These are phyloP conservation scores for Clostera curtula DNA, from an alignment of 2,888 invertebrate species.

Conservation along the genomic window DNA sequence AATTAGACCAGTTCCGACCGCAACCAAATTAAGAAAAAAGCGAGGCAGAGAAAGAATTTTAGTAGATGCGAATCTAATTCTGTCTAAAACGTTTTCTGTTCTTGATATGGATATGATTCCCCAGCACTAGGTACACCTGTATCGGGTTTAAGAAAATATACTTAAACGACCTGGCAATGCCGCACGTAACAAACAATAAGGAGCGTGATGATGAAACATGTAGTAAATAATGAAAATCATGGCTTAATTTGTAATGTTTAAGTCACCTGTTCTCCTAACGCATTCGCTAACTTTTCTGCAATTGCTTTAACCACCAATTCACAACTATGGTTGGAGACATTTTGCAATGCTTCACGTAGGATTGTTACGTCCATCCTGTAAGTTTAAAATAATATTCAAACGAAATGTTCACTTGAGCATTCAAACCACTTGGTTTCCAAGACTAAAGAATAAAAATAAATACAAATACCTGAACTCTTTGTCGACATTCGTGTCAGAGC, in stretches of 20 bases:
- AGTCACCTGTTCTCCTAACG: constrained; percentile 83
- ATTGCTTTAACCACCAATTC: constrained; percentile 91
- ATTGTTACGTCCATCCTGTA: constrained; percentile 75
- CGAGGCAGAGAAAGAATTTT: too few species aligned
- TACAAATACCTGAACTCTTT: constrained; percentile 53
- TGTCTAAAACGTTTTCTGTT: too few species aligned
- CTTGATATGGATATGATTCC: too few species aligned
- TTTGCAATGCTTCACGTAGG: constrained; percentile 88
- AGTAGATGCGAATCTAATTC: too few species aligned
- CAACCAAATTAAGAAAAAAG: too few species aligned
- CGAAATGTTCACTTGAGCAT: constrained; percentile 6
- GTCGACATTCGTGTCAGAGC: constrained; percentile 52
- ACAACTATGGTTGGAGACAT: constrained; percentile 87
- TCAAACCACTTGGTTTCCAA: constrained; percentile 5
- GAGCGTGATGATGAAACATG: too few species aligned
- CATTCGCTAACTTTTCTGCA: constrained; percentile 87
- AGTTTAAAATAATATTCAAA: too few species aligned
- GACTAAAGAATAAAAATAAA: constrained; percentile 1
- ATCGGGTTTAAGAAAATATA: too few species aligned
- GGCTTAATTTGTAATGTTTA: constrained; percentile 4
- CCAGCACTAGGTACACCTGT: too few species aligned
- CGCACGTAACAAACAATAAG: too few species aligned
- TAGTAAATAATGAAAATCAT: constrained; percentile 1
- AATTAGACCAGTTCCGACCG: too few species aligned
- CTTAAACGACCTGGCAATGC: too few species aligned